phyloP scores from a whole-genome alignment of 2,797 vertebrate genomes.

The Allochrocebus solatus region DNA sequence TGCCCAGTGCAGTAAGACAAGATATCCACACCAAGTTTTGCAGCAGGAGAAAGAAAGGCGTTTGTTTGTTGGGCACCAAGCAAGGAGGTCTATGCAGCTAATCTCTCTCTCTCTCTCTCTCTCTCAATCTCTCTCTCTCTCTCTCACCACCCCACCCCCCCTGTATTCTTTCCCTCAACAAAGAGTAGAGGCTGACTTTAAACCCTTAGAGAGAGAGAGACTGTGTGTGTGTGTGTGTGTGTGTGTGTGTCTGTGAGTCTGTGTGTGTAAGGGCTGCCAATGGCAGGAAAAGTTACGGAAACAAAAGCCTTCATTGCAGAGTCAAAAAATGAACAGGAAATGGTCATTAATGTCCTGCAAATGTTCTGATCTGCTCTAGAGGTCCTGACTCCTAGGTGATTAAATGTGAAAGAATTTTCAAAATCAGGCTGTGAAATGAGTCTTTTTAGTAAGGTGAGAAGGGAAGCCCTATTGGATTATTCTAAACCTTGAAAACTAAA shows the following conservation, averaged over 20 bases:
- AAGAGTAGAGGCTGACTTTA: no score
- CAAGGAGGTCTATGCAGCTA: no score
- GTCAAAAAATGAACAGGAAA: neutral
- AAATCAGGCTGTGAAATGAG: neutral
- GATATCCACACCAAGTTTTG: no score
- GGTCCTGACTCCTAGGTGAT: neutral
- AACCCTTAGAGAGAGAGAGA: no score
- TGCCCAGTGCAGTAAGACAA: no score
- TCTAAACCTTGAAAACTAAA: neutral
- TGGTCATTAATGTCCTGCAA: neutral
- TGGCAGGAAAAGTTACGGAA: neutral
- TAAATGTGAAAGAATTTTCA: neutral
- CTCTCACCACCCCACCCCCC: rapidly evolving
- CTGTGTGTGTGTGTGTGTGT: neutral
- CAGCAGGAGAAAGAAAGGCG: no score
- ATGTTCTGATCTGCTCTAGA: neutral
- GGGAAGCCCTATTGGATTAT: neutral
- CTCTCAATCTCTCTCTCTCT: no score
- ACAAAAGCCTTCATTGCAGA: neutral
- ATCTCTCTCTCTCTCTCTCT: no score
- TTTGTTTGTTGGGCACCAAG: no score
- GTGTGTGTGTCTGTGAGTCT: neutral
- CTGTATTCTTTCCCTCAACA: no score
- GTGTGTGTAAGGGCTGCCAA: neutral
- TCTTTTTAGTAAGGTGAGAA: neutral